A percentile compares a stretch with the other conserved stretches of the same genome.
These are phyloP conservation scores for Alligator sinensis DNA, from an alignment of 2,113 vertebrate species.

Conservation along the genomic window DNA sequence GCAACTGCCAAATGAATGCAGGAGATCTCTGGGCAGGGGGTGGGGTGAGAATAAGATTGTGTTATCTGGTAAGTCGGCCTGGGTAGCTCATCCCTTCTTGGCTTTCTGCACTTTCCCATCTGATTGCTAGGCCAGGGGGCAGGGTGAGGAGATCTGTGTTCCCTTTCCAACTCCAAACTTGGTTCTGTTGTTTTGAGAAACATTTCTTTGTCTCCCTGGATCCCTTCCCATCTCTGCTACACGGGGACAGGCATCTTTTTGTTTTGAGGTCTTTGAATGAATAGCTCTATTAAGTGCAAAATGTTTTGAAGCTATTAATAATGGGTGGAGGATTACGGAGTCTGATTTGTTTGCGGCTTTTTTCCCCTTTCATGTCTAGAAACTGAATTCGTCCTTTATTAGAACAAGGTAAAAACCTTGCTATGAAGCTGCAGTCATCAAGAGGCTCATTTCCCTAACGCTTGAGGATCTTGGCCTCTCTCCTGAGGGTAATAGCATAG, in stretches of 20 bases:
- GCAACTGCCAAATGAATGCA: neutral
- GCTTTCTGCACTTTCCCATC: neutral
- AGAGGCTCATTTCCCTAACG: neutral
- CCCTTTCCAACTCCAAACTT: neutral
- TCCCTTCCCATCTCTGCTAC: neutral
- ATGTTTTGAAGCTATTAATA: neutral
- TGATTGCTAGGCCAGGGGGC: neutral
- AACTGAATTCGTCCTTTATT: neutral
- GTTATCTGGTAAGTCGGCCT: neutral
- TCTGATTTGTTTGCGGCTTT: too few species aligned
- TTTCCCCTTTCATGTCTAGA: neutral
- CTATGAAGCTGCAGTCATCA: too few species aligned
- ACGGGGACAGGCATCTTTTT: neutral
- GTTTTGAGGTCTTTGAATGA: neutral
- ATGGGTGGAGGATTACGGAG: neutral
- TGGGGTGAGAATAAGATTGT: neutral
- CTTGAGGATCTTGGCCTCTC: neutral
- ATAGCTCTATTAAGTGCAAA: too few species aligned
- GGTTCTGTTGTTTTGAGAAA: neutral
- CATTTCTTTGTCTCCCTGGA: neutral
- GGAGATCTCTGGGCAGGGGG: neutral
- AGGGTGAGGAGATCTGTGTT: neutral
- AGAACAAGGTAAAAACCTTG: too few species aligned
- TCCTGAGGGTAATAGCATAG: neutral
- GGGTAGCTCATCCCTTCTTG: neutral